phyloP scores from a whole-genome alignment of 2,797 vertebrate genomes.

The Darevskia nairensis region DNA sequence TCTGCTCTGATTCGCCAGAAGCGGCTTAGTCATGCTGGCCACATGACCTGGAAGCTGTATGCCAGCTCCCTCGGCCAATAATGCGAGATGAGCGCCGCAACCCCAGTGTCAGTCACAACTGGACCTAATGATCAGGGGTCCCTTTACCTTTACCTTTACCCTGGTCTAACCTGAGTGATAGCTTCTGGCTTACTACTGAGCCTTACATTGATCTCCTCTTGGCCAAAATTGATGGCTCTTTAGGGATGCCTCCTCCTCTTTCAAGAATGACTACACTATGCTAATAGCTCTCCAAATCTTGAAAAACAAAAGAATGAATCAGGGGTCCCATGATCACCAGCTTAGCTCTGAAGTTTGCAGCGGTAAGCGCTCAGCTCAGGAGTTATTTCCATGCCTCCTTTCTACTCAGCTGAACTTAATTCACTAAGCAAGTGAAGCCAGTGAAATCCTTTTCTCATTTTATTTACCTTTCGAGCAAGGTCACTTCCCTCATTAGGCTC shows the following conservation, averaged over 20 bases:
- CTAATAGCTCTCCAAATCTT: neutral
- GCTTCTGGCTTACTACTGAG: too few species aligned
- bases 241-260: neutral
- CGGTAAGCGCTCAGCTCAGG: neutral
- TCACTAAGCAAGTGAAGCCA: neutral
- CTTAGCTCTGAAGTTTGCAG: accelerated
- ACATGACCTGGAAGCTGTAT: too few species aligned
- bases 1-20: too few species aligned
- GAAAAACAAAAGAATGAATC: neutral
- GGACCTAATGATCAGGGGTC: too few species aligned
- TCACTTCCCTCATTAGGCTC: neutral
- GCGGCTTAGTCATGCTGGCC: too few species aligned
- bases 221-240: neutral
- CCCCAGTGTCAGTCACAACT: too few species aligned
- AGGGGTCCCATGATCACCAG: conserved; percentile 37
- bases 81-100: too few species aligned
- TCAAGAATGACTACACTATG: neutral
- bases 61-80: too few species aligned
- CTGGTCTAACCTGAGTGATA: too few species aligned
- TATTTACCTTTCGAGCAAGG: neutral
- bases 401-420: neutral
- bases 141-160: too few species aligned
- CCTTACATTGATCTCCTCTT: neutral
- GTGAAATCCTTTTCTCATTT: neutral
- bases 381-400: neutral